A percentile compares a stretch with the other conserved stretches of the same genome.
Evolutionary conservation across 2,888 invertebrate genomes (phyloP).

Genomic region (Bombylius discolor): DNA sequence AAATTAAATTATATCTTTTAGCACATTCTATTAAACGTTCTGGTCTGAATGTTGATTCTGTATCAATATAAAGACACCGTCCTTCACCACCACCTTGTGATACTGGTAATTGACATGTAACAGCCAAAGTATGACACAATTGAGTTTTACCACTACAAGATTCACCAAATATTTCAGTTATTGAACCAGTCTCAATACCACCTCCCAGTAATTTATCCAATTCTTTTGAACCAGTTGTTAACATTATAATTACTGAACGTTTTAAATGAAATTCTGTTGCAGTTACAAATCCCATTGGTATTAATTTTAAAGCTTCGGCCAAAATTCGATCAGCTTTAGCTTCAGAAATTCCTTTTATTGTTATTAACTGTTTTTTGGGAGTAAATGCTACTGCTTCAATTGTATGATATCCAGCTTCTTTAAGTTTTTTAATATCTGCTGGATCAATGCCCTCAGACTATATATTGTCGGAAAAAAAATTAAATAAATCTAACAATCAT

Average conservation of each 20-base stretch:
- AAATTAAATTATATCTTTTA: no score
- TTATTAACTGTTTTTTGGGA: slow-evolving; percentile 77
- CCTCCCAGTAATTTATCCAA: slow-evolving; percentile 85
- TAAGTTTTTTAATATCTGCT: slow-evolving; percentile 90
- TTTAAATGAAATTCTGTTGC: slow-evolving; percentile 93
- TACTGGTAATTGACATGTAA: slow-evolving; percentile 95
- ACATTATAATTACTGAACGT: slow-evolving; percentile 85
- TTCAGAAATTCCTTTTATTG: slow-evolving; percentile 92
- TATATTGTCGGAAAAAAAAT: no score
- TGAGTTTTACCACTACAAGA: slow-evolving; percentile 97
- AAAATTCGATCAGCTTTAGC: no score
- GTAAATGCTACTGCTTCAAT: slow-evolving; percentile 92
- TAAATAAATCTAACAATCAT: no score
- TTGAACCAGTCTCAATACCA: slow-evolving; percentile 95
- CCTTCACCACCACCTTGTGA: slow-evolving; percentile 98
- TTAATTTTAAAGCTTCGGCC: slow-evolving; percentile 79
- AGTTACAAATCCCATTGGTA: slow-evolving; percentile 96
- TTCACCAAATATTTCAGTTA: slow-evolving; percentile 97
- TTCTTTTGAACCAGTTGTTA: slow-evolving; percentile 92
- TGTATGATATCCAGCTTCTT: slow-evolving; percentile 88
- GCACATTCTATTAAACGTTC: no score
- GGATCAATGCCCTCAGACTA: no score
- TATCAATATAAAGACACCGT: slow-evolving; percentile 95
- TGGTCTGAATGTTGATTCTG: no score
- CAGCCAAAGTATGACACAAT: slow-evolving; percentile 90